phyloP scores from a whole-genome alignment of 2,888 invertebrate species.

The Scaptomyza cyrtandrae region DNA sequence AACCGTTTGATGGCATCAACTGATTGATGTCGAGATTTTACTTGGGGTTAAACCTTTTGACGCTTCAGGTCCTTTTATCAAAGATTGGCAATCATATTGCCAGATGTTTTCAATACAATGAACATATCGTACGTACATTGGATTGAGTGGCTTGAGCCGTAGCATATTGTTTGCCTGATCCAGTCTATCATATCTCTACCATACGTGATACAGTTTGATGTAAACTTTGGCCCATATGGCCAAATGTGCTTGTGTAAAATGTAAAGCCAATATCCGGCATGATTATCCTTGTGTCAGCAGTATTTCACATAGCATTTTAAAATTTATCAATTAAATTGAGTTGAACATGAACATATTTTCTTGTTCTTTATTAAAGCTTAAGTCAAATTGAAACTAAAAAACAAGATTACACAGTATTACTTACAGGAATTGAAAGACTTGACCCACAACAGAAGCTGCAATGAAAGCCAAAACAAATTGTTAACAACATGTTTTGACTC shows the following conservation, averaged over 20 bases:
- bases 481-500: conserved; percentile 19
- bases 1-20: conserved; percentile 66
- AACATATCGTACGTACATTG: not conserved
- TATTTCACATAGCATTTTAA: not conserved
- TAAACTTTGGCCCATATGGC: too few species aligned
- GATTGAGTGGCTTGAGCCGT: not conserved
- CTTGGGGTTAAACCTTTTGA: conserved; percentile 23
- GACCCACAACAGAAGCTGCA: conserved; percentile 30
- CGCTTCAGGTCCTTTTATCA: conserved; percentile 14
- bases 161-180: conserved; percentile 26
- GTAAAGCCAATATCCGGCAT: conserved; percentile 19
- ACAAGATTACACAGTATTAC: not conserved
- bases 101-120: conserved; percentile 10
- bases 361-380: not conserved
- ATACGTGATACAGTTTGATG: conserved; percentile 1
- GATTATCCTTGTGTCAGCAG: not conserved
- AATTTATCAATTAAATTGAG: not conserved
- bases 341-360: not conserved
- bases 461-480: conserved; percentile 39
- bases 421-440: not conserved
- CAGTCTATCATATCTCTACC: not conserved
- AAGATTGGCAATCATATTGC: conserved; percentile 44
- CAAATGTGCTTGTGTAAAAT: conserved; percentile 1
- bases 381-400: conserved; percentile 8
- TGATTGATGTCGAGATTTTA: conserved; percentile 52